Evolutionary conservation across 2,888 invertebrate genomes (phyloP), one percentile per base, ranked within the genome.

Genomic region (Melanostoma scalare): DNA sequence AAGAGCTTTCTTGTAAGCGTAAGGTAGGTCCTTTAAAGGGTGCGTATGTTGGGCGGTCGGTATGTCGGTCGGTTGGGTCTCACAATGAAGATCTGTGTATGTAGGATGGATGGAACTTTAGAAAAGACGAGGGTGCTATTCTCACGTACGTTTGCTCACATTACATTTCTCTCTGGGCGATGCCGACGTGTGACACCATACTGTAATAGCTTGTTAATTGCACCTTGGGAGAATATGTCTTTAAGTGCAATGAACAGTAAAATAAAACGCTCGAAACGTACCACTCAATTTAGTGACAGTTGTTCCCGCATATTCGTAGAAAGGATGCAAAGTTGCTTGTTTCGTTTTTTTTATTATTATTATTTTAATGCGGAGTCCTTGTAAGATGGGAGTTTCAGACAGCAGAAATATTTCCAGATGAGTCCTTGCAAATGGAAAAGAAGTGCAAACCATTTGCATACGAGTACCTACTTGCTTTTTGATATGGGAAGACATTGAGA

Each of bases 151-250:
- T 44, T 76, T 73, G 65, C 60, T 72, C 72, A 52, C 72, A 73
- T 72, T 38, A 72, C 67, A 77, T 60, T 40, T 40, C 44, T 44
- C 69, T 44, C 10, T 6, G 40, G 63, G 75, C 53, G 56, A 58
- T 46, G 69, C 73, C 53, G 56, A 58, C 52, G 69, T 77, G 77
- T 82, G 68, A 77, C 77, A 73, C 73, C 68, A 77, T 63, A 61
- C 50, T 68, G 82, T 77, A 77, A 82, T 82, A 73, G 77, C 73
- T 82, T 82, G 82, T 77, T 82, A 82, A 82, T 82, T 77, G 82
- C 55, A 77, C 61, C 67, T 67, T 56, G 6, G 46, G 35, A 77
- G 61, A 53, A 55, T 35, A 53, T 76, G 50, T 56, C 52, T 60
- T 30, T 38, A 52, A 75, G 58, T 61, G 63, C 63, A 69, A 58